Percentiles rank a stretch among this genome's conserved stretches.
phyloP scores from a whole-genome alignment of 2,888 invertebrate species.

The Brachynemurus nebulosus region DNA sequence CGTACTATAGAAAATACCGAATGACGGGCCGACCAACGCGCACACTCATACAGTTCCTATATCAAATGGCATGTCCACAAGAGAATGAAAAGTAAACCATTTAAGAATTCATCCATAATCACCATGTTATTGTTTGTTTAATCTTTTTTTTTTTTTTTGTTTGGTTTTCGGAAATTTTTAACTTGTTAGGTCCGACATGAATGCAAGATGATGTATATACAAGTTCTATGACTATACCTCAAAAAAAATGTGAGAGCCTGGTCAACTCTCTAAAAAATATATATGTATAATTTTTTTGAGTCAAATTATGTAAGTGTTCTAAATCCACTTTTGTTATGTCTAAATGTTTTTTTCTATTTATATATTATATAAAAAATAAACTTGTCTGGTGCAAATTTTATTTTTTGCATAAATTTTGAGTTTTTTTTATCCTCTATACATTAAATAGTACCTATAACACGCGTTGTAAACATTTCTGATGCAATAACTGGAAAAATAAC shows the following conservation, averaged over 20 bases:
- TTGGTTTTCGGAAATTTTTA: too few species aligned
- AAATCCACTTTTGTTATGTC: too few species aligned
- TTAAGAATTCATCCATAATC: too few species aligned
- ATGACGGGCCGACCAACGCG: conserved; percentile 37
- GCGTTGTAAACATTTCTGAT: background rate
- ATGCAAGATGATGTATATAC: background rate
- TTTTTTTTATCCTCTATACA: background rate
- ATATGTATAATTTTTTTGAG: background rate
- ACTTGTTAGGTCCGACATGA: background rate
- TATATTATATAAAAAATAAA: background rate
- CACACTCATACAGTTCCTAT: conserved; percentile 34
- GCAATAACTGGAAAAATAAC: too few species aligned
- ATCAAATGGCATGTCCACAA: conserved; percentile 29
- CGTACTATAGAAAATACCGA: conserved; percentile 38
- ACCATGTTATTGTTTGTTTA: too few species aligned
- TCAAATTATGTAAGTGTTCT: conserved; percentile 1
- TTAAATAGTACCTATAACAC: background rate
- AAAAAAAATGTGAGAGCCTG: conserved; percentile 5
- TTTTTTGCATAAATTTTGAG: background rate
- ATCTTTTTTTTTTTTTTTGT: too few species aligned
- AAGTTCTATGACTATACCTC: conserved; percentile 4
- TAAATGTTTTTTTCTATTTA: too few species aligned
- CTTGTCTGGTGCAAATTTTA: background rate
- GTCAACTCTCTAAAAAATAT: conserved; percentile 6
- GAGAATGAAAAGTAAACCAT: too few species aligned